phyloP scores from a whole-genome alignment of 2,797 vertebrate species.

The Sebastes diaconus region DNA sequence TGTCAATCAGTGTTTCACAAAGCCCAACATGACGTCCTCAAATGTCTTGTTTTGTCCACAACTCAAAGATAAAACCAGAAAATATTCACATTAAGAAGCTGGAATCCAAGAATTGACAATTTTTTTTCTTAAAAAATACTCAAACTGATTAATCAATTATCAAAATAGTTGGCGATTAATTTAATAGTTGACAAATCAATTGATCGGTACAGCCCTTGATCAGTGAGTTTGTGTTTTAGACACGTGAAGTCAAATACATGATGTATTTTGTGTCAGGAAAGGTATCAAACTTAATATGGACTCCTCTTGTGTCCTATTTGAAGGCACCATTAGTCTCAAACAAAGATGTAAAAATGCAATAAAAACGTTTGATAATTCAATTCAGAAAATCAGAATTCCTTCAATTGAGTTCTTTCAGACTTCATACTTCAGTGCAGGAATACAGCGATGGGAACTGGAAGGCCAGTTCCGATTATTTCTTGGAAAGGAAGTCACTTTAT shows the following conservation, averaged over 20 bases:
- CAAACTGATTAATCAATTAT: no score
- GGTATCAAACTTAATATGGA: not conserved
- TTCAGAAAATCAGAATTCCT: constrained; percentile 15
- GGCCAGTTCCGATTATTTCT: constrained; percentile 56
- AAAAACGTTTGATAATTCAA: not conserved
- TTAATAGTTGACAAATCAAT: not conserved
- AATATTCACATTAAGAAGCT: no score
- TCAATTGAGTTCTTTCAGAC: constrained; percentile 26
- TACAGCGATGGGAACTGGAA: constrained; percentile 51
- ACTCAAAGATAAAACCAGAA: no score
- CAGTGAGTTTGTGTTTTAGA: not conserved
- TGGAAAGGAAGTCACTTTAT: constrained; percentile 71
- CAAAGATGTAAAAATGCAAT: not conserved
- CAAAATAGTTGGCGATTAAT: no score
- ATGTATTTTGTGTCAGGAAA: not conserved
- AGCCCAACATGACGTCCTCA: no score
- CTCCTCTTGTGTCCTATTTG: not conserved
- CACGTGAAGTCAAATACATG: not conserved
- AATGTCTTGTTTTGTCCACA: no score
- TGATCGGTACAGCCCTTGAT: no score
- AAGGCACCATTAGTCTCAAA: not conserved
- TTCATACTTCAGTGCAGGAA: constrained; percentile 28
- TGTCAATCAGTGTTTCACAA: no score
- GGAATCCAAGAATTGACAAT: no score
- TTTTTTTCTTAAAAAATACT: no score